Percentiles rank a stretch among this genome's conserved stretches.
phyloP scores from a whole-genome alignment of 2,888 invertebrate species.

The Ptychoptera albimana region DNA sequence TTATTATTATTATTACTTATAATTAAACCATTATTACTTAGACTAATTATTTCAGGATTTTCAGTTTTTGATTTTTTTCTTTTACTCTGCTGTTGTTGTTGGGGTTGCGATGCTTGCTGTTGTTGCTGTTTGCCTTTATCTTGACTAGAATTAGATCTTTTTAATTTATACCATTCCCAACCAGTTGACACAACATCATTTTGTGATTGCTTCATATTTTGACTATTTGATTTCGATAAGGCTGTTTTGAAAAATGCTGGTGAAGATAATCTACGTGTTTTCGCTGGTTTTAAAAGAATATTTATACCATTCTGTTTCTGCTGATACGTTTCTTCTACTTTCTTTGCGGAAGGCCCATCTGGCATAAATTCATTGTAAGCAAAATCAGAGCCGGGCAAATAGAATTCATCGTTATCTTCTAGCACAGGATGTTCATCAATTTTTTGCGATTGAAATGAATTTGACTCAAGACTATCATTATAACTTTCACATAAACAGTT shows the following conservation, averaged over 20 bases:
- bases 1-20: conserved; percentile 14
- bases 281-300: conserved; percentile 16
- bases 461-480: too few relatives aligned
- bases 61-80: conserved; percentile 9
- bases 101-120: too few relatives aligned
- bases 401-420: conserved; percentile 38
- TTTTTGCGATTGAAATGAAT: not conserved
- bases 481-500: too few relatives aligned
- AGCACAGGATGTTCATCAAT: conserved; percentile 36
- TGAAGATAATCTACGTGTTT: conserved; percentile 38
- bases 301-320: not conserved
- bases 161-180: conserved; percentile 30
- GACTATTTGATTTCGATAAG: conserved; percentile 24
- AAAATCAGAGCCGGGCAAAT: conserved; percentile 33
- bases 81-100: conserved; percentile 1
- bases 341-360: conserved; percentile 26
- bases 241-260: conserved; percentile 41
- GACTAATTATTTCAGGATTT: conserved; percentile 9
- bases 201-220: conserved; percentile 16
- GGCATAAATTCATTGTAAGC: conserved; percentile 30
- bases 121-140: conserved; percentile 1
- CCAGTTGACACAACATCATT: conserved; percentile 23
- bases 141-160: conserved; percentile 11
- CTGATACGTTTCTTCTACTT: conserved; percentile 15
- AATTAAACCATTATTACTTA: conserved; percentile 22